Evolutionary conservation across 2,888 invertebrate species (phyloP).

Genomic region (Diaphora mendica): DNA sequence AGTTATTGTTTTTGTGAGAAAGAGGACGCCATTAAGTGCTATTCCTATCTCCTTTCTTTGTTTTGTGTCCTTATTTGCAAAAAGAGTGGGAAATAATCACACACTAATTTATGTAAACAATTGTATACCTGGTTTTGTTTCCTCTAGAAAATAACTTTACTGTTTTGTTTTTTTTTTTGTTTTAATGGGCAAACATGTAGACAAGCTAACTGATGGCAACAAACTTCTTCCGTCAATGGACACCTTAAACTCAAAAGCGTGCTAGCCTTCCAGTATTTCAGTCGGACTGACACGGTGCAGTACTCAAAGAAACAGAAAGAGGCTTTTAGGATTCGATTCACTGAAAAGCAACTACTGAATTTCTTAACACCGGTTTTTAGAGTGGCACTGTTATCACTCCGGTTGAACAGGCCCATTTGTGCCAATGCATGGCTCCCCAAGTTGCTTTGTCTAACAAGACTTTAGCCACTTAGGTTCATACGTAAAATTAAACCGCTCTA

Average conservation of each 20-base stretch:
- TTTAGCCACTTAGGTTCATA: neutral
- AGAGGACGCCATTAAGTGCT: conserved; percentile 30
- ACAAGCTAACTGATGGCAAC: too few relatives aligned
- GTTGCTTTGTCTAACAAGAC: neutral
- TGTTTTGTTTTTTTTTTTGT: neutral
- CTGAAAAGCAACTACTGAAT: neutral
- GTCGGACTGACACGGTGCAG: too few relatives aligned
- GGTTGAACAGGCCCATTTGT: too few relatives aligned
- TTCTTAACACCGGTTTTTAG: neutral
- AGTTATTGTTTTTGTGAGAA: conserved; percentile 47
- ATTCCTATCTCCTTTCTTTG: conserved; percentile 28
- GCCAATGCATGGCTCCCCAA: too few relatives aligned
- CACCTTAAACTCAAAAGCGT: neutral
- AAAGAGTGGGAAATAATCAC: neutral
- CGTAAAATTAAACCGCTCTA: neutral
- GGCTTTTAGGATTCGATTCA: neutral
- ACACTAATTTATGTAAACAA: neutral
- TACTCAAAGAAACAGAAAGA: neutral
- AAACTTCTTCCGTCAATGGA: too few relatives aligned
- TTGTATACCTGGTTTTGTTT: neutral
- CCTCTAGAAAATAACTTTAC: neutral
- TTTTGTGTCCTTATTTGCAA: conserved; percentile 10
- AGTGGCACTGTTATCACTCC: neutral
- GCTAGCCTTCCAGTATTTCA: too few relatives aligned
- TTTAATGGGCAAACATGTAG: too few relatives aligned